phyloP scores from a whole-genome alignment of 2,888 invertebrate species.

The Octodonta nipae region DNA sequence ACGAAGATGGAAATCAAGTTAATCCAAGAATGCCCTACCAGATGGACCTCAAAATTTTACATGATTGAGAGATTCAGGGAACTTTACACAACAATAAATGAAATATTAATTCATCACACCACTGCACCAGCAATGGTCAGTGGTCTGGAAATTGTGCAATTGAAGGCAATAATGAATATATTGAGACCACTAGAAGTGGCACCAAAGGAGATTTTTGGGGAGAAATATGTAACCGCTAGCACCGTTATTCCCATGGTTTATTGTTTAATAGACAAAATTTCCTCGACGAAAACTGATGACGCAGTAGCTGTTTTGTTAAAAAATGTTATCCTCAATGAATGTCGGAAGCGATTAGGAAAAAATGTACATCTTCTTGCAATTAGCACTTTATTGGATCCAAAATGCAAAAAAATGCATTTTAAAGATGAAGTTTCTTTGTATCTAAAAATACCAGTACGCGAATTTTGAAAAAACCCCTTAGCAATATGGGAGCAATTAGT shows the following conservation, averaged over 20 bases:
- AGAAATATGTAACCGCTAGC: constrained; percentile 21
- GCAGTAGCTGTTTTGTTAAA: constrained; percentile 4
- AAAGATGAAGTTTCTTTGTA: too few species aligned
- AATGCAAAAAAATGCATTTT: constrained; percentile 11
- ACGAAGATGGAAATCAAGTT: constrained; percentile 9
- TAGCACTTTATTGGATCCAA: constrained; percentile 10
- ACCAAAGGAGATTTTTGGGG: constrained; percentile 25
- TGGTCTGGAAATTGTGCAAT: too few species aligned
- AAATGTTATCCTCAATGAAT: constrained; percentile 3
- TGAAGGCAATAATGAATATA: constrained; percentile 18
- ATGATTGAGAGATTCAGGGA: constrained; percentile 25
- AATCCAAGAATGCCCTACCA: constrained; percentile 21
- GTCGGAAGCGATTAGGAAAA: constrained; percentile 6
- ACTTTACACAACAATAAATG: too few species aligned
- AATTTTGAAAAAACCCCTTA: too few species aligned
- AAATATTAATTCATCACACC: too few species aligned
- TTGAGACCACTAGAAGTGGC: constrained; percentile 23
- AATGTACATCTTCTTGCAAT: constrained; percentile 7
- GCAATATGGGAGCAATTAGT: too few species aligned
- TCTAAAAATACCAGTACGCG: constrained; percentile 5
- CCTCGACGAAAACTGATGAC: constrained; percentile 1
- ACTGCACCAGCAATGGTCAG: too few species aligned
- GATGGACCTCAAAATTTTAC: constrained; percentile 24
- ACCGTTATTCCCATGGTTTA: constrained; percentile 11
- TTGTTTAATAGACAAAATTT: constrained; percentile 6